phyloP scores from a whole-genome alignment of 2,113 vertebrate genomes.

The Anser cygnoides region DNA sequence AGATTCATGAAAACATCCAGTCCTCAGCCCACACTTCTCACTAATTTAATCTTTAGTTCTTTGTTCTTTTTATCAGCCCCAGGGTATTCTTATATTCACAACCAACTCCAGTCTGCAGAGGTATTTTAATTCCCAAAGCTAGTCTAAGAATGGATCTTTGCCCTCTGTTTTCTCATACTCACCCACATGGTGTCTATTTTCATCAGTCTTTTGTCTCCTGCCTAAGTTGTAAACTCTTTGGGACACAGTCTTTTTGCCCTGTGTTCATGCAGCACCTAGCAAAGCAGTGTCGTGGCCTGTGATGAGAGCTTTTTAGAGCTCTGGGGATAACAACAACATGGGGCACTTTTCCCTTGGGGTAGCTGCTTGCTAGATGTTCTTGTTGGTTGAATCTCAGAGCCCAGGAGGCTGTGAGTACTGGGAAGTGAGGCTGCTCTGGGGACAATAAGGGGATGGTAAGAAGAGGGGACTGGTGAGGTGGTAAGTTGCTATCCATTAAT shows the following conservation, averaged over 20 bases:
- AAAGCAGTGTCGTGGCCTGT: neutral
- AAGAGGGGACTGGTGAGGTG: neutral
- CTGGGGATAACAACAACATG: neutral
- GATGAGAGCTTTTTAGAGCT: neutral
- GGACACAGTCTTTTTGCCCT: neutral
- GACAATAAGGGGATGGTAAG: neutral
- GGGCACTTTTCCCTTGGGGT: neutral
- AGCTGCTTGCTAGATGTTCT: neutral
- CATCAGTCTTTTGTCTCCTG: neutral
- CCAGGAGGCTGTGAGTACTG: neutral
- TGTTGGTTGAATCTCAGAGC: neutral
- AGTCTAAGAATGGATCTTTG: constrained; percentile 7
- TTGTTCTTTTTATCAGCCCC: constrained; percentile 28
- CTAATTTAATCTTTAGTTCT: constrained; percentile 34
- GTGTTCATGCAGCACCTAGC: neutral
- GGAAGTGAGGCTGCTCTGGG: neutral
- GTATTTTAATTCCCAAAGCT: constrained; percentile 11
- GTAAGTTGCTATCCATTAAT: neutral
- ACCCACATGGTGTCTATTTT: constrained; percentile 12
- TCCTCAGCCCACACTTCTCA: neutral
- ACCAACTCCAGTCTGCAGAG: neutral
- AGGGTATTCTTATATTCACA: constrained; percentile 11
- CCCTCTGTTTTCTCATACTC: neutral
- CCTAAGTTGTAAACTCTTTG: neutral
- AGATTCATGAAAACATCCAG: constrained; percentile 29